Evolutionary conservation across 2,113 vertebrate genomes (phyloP).

Genomic region (Heterotis niloticus): DNA sequence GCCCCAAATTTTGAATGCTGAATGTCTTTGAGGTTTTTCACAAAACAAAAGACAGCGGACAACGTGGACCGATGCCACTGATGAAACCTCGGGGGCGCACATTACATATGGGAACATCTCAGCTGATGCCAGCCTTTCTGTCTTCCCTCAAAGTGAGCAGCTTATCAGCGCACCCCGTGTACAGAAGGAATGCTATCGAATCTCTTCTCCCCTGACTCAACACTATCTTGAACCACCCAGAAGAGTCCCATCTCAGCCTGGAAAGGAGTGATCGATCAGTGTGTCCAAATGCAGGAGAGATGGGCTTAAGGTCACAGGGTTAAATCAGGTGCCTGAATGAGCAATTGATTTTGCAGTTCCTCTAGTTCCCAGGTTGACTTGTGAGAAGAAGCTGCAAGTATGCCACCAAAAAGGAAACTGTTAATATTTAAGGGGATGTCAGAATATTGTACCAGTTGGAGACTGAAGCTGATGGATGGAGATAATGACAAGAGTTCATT

Average conservation of each 20-base stretch:
- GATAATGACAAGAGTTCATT: background rate
- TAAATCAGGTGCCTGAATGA: background rate
- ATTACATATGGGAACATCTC: too few relatives aligned
- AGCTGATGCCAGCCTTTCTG: background rate
- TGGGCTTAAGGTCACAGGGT: conserved; percentile 29
- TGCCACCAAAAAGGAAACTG: conserved; percentile 11
- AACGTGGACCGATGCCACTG: too few relatives aligned
- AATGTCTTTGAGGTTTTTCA: background rate
- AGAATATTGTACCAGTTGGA: background rate
- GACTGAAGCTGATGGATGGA: background rate
- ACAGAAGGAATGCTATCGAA: conserved; percentile 10
- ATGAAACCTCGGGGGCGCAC: too few relatives aligned
- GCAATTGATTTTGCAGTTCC: background rate
- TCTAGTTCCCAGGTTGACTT: background rate
- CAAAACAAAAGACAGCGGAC: background rate
- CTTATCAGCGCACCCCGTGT: conserved; percentile 20
- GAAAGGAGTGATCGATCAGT: conserved; percentile 45
- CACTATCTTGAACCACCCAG: conserved; percentile 36
- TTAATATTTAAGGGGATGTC: background rate
- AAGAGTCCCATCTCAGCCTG: conserved; percentile 45
- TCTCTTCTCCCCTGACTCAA: conserved; percentile 9
- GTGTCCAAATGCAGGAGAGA: conserved; percentile 40
- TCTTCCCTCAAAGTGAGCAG: conserved; percentile 23
- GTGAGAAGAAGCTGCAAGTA: background rate
- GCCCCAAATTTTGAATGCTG: background rate